Conservation (phyloP, 2,113 vertebrate species). For the Neopipo cinnamomea region DNA sequence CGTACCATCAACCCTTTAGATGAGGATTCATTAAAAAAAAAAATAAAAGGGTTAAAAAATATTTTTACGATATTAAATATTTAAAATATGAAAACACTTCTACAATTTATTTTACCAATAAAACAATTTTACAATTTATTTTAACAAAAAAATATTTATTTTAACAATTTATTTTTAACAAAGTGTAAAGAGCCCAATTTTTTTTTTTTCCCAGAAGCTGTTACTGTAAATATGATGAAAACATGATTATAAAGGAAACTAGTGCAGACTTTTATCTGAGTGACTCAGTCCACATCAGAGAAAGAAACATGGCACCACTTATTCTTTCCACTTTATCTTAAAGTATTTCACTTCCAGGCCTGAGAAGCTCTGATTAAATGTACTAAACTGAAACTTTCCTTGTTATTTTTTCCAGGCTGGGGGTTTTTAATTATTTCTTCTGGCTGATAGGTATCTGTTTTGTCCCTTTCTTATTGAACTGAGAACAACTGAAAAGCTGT, state of each 20-base stretch:
- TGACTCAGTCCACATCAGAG: neutral
- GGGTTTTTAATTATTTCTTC: neutral
- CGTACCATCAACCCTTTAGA: neutral
- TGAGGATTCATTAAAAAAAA: neutral
- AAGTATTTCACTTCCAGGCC: neutral
- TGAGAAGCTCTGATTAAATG: neutral
- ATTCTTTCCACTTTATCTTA: neutral
- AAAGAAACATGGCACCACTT: neutral
- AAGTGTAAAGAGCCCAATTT: neutral
- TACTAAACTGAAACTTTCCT: neutral
- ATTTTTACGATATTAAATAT: neutral
- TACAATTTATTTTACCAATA: neutral
- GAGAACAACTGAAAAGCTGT: neutral
- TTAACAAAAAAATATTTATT: too few species aligned
- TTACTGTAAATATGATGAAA: neutral
- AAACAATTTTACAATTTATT: too few species aligned
- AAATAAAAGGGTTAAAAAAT: accelerated
- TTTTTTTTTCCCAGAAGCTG: neutral
- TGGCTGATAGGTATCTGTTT: neutral
- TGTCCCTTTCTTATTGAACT: neutral
- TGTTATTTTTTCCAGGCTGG: neutral
- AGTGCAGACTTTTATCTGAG: neutral
- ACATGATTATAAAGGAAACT: neutral
- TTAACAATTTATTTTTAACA: too few species aligned
- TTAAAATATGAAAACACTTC: neutral